Evolutionary conservation across 2,888 invertebrate species (phyloP), one percentile per base, ranked within the genome.

Genomic region (Drosophila picticornis): DNA sequence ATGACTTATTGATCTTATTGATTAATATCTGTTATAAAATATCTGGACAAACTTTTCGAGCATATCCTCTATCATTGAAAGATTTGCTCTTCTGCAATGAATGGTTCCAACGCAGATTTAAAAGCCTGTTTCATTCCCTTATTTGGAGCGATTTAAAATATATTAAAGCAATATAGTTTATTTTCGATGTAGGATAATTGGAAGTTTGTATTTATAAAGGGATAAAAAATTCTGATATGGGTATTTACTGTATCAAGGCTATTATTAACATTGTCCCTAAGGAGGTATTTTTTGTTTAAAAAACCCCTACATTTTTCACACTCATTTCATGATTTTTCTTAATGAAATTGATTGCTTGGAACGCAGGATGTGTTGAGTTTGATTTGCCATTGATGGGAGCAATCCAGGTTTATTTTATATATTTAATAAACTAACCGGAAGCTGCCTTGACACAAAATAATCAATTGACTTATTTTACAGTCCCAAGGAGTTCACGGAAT

Each of bases 401-500:
- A 43, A n/a, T 22, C 22, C 11, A 43, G 22, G 22, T 5, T 13
- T 22, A 1, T 36, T 22, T 11, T 6, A 46, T 9, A 16, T 46
- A 25, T 46, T 46, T 46, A 46, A 4, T 27, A 29, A 29, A 6
- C 10, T 29, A 27, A 19, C 10, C 5, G 9, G 4, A 29, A 50
- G 36, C 25, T 32, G 10, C 13, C 13, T 2, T 31, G 9, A 16
- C 25, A 6, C 2, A 55, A 9, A 22, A 27, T 9, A 29, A 43
- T 5, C 69, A 4, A 16, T 22, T 11, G 19, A 11, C 25, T 27
- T 36, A 0, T n/a, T 36, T 53, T 34, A 16, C 89, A 97, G 98
- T 9, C 97, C 97, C 0, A 96, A 98, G 80, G 99, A 99, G 92
- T 98, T 99, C 91, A 95, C 96, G n/a, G 99, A 99, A 92, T 99